Evolutionary conservation across 2,113 vertebrate genomes (phyloP), one percentile per base, ranked within the genome.

Genomic region (Dicaeum eximium): DNA sequence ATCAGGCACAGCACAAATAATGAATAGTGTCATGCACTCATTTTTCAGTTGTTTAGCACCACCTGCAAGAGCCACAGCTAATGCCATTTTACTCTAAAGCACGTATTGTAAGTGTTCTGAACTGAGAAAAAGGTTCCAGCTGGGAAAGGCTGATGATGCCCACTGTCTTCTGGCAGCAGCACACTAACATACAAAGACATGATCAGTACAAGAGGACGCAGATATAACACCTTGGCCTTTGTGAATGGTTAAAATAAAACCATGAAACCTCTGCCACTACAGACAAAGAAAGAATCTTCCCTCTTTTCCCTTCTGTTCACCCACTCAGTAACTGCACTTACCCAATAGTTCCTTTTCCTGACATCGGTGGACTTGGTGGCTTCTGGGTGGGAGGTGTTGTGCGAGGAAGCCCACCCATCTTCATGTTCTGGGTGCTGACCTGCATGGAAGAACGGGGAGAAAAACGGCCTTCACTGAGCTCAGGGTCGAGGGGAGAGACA

Each of bases 351-450:
- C 99, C 99, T 97, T 99, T 99, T 94, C 99, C 99, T 21, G 99
- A 98, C 98, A 99, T 97, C 0, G 99, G 99, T 38, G 99, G 99
- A 65, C 99, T 99, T 66, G 99, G 99, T 28, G 99, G 99, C 93
- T 99, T 99, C 98, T 99, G 99, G 75, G 99, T 99, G 33, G 99
- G 99, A 61, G 99, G 99, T 88, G 99, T 99, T 58, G 99, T 99
- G 93, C 99, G 99, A 66, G 99, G 99, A 89, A 99, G 98, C 61
- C 97, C 98, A 64, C 99, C 99, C 89, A 99, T 98, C 98, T 99
- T 99, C 99, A 99, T 99, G 90, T 99, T 99, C 98, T 99, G 99
- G 92, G 99, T 99, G 86, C 99, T 99, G 97, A 99, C 99, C 99
- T 99, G 96, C 28, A 92, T 58, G 91, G 71, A 79, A 97, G 82